Evolutionary conservation across 1,140 invertebrate genomes (phyloP).

Genomic region (Macrobrachium rosenbergii): DNA sequence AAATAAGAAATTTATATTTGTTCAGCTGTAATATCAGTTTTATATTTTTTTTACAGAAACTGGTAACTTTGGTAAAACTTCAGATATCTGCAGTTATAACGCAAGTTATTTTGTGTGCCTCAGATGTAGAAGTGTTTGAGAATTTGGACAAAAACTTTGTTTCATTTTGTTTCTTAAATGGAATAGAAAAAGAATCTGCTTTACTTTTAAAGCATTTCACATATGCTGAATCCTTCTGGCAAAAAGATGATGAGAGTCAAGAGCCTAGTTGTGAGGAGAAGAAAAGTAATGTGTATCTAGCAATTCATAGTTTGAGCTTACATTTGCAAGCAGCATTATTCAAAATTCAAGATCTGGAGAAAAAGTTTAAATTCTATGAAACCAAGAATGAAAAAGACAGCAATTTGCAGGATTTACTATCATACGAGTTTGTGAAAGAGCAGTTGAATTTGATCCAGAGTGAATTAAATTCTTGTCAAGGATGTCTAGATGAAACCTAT

Average conservation of each 20-base stretch:
- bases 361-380: slow-evolving; percentile 34
- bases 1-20: no score
- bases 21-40: background rate
- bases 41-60: slow-evolving; percentile 23
- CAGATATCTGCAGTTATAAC: slow-evolving; percentile 39
- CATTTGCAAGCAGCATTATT: slow-evolving; percentile 40
- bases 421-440: slow-evolving; percentile 31
- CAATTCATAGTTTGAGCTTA: slow-evolving; percentile 36
- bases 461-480: slow-evolving; percentile 37
- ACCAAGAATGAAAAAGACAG: background rate
- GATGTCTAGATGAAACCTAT: slow-evolving; percentile 45
- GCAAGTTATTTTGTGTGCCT: slow-evolving; percentile 25
- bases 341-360: slow-evolving; percentile 35
- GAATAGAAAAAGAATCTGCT: background rate
- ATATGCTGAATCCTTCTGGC: slow-evolving; percentile 39
- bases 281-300: slow-evolving; percentile 41
- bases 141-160: background rate
- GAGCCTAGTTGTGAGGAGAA: slow-evolving; percentile 31
- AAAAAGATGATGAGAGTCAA: slow-evolving; percentile 3
- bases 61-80: slow-evolving; percentile 34
- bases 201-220: slow-evolving; percentile 19
- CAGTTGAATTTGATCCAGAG: slow-evolving; percentile 11
- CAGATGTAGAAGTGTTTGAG: background rate
- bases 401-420: background rate
- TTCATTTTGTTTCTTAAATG: background rate